Base-by-base conservation (phyloP, 2,113 vertebrate genomes). In the Naja naja region DNA sequence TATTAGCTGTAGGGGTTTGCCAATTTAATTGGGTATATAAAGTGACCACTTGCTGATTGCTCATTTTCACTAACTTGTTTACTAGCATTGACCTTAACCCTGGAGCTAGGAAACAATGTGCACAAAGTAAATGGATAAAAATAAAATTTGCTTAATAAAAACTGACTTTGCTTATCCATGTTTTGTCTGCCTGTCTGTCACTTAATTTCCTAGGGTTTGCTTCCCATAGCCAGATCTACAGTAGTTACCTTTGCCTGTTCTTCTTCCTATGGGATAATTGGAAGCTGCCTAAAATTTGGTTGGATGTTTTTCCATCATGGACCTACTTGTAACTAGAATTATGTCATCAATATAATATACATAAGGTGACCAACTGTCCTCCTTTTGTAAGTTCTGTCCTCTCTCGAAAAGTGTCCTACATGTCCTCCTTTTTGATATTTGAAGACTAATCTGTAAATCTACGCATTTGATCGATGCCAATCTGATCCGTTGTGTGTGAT, bases 11-110 rank as follows among this genome's bases (percentile, higher is more conserved):
- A 30, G 1, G 4, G 16, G 69, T 74, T 91, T 95, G 92, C 92
- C 43, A 81, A 88, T 87, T n/a, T 55, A 88, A 88, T 88, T 94
- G 87, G 54, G 53, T 92, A n/a, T 18, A 87, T 88, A 74, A 55
- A 52, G 30, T 0, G 1, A 49, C 8, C 27, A 7, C 85, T 89
- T 89, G 25, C 91, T 0, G 0, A 52, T 47, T 34, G 45, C 55
- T 92, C 22, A 43, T 52, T 3, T 54, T 91, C 87, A 58, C 74
- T 8, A 81, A 90, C 92, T 53, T 85, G 23, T 56, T 58, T 85
- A 90, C 74, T 53, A 20, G 7, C 27, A 47, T 69, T 60, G 39
- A 18, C 69, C 14, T 74, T 39, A 74, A 34, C 5, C 5, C 14
- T 34, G 34, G n/a, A 74, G 64, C 16, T 39, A 74, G n/a, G 16